Conservation (phyloP, 1,140 invertebrate species). For the Ips nitidus region DNA sequence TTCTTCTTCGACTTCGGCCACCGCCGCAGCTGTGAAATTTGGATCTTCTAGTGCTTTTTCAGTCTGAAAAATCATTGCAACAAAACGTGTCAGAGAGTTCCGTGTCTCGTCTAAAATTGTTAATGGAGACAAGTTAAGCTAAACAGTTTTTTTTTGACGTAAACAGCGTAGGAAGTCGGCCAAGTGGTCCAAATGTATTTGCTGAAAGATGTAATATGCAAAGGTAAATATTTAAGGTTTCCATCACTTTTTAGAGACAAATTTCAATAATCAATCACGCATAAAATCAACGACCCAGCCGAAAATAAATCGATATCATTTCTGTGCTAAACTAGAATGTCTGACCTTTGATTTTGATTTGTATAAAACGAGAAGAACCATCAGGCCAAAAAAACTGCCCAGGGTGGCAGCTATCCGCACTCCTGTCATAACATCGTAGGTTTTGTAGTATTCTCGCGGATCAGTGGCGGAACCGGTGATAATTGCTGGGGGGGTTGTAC, state of each 20-base stretch:
- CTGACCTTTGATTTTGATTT: constrained; percentile 71
- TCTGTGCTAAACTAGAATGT: neutral
- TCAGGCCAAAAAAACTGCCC: constrained; percentile 83
- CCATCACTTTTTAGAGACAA: too few relatives aligned
- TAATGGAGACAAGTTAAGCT: neutral
- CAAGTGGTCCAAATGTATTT: too few relatives aligned
- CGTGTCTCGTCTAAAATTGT: neutral
- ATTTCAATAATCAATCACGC: too few relatives aligned
- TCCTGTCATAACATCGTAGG: constrained; percentile 90
- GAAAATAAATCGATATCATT: too few relatives aligned
- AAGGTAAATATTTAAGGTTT: too few relatives aligned
- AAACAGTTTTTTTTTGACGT: too few relatives aligned
- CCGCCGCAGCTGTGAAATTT: constrained; percentile 66
- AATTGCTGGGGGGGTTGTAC: constrained; percentile 25
- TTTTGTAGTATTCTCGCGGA: constrained; percentile 77
- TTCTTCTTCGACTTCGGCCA: constrained; percentile 76
- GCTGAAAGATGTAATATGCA: too few relatives aligned
- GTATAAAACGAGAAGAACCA: constrained; percentile 84
- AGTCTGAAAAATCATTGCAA: constrained; percentile 47
- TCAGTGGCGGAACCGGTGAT: constrained; percentile 17
- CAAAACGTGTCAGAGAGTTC: neutral
- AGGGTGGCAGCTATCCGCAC: constrained; percentile 84
- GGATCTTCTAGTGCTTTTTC: constrained; percentile 69
- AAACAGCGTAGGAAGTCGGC: too few relatives aligned
- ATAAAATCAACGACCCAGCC: too few relatives aligned